A percentile compares a stretch with the other conserved stretches of the same genome.
These are phyloP conservation scores for Lasioglossum vierecki DNA, from an alignment of 2,888 invertebrate species.

Conservation along the genomic window DNA sequence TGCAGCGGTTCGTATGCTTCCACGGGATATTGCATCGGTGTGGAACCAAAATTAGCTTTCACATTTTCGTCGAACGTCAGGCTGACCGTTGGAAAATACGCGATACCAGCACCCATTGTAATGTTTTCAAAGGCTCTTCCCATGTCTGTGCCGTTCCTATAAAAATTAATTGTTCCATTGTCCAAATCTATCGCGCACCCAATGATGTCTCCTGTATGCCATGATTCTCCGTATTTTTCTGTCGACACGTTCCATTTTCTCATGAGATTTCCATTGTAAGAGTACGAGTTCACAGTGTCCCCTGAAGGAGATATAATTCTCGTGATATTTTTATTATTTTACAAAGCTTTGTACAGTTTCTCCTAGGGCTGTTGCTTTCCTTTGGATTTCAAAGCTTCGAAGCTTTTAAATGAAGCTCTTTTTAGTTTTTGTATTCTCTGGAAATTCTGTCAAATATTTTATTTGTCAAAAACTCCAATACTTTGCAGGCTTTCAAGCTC, in stretches of 20 bases:
- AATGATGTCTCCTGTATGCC: constrained; percentile 94
- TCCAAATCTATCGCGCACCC: constrained; percentile 90
- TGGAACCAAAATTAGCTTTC: constrained; percentile 91
- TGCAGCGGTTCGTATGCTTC: constrained; percentile 89
- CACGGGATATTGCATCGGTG: constrained; percentile 88
- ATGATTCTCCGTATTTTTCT: constrained; percentile 90
- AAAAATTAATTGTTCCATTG: constrained; percentile 88
- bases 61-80: constrained; percentile 91
- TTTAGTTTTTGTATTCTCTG: no score
- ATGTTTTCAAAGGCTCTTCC: constrained; percentile 90
- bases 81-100: constrained; percentile 93
- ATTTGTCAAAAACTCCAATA: no score
- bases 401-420: no score
- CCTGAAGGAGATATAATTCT: constrained; percentile 83
- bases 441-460: no score
- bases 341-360: not conserved
- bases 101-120: constrained; percentile 89
- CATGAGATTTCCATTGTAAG: constrained; percentile 90
- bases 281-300: constrained; percentile 91
- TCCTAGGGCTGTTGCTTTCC: no score
- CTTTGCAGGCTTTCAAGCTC: no score
- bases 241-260: constrained; percentile 90
- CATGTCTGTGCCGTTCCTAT: constrained; percentile 90
- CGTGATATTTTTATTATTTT: not conserved
- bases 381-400: no score